phyloP scores from a whole-genome alignment of 2,888 invertebrate genomes.

The Drosophila conformis region DNA sequence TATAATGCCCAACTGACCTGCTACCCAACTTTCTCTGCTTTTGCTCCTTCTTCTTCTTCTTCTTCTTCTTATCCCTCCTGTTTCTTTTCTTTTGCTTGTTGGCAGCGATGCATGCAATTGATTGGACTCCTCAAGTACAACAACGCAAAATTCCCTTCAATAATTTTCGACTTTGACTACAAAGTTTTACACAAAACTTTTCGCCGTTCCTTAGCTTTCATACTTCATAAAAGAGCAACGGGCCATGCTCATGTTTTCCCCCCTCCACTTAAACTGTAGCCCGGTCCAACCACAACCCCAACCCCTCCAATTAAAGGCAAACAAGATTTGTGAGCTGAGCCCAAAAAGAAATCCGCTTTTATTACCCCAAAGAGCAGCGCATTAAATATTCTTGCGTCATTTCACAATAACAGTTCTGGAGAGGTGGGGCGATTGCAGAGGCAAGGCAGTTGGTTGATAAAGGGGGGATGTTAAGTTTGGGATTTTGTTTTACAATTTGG shows the following conservation, averaged over 20 bases:
- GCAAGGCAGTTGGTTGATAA: not conserved
- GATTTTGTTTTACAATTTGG: constrained; percentile 57
- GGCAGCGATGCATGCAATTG: constrained; percentile 68
- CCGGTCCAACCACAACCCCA: not conserved
- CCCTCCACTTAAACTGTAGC: not conserved
- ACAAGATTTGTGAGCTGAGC: constrained; percentile 67
- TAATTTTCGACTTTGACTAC: constrained; percentile 48
- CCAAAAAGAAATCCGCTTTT: constrained; percentile 69
- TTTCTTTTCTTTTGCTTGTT: constrained; percentile 5
- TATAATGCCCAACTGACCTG: constrained; percentile 49
- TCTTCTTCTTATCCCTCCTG: constrained; percentile 2
- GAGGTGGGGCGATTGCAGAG: not conserved
- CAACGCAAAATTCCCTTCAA: constrained; percentile 51
- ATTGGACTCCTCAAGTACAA: constrained; percentile 63
- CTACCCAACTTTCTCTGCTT: not conserved
- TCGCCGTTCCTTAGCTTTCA: constrained; percentile 30
- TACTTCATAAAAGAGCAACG: constrained; percentile 57
- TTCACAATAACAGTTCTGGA: constrained; percentile 45
- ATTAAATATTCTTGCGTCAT: constrained; percentile 78
- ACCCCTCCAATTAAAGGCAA: constrained; percentile 50
- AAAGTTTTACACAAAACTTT: constrained; percentile 49
- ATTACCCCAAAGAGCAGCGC: constrained; percentile 62
- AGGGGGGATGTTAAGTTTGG: not conserved
- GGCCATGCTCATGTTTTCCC: constrained; percentile 34
- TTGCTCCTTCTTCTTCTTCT: not conserved